Percentiles rank a stretch among this genome's conserved stretches.
Conservation (phyloP, 2,797 vertebrate species). For the Coranthus polyacanthus region DNA sequence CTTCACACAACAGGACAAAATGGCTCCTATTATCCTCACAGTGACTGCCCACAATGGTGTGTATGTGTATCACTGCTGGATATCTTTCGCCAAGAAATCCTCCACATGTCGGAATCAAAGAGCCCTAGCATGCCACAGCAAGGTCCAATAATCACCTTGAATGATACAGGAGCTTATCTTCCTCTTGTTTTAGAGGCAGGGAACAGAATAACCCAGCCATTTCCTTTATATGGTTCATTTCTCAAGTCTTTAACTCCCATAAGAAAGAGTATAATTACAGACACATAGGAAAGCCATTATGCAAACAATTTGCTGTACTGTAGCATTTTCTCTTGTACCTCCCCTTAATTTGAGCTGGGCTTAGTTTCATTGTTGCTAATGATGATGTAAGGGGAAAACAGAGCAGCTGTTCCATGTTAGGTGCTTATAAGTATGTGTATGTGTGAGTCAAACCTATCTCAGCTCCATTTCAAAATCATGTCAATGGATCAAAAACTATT, state of each 20-base stretch:
- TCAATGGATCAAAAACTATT: not conserved
- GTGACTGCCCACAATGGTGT: constrained; percentile 53
- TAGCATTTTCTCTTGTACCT: constrained; percentile 32
- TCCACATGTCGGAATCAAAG: constrained; percentile 46
- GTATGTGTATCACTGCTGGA: constrained; percentile 47
- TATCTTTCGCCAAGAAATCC: constrained; percentile 45
- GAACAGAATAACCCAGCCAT: constrained; percentile 14
- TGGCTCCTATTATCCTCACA: constrained; percentile 70
- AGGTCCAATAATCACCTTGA: constrained; percentile 56
- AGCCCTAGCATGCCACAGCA: constrained; percentile 40
- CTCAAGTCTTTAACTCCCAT: constrained; percentile 35
- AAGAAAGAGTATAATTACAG: constrained; percentile 58
- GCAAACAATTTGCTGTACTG: constrained; percentile 40
- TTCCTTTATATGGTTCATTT: constrained; percentile 47
- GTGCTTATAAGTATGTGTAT: too few relatives aligned
- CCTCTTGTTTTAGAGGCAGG: constrained; percentile 30
- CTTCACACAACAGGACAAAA: constrained; percentile 66
- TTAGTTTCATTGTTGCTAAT: constrained; percentile 51
- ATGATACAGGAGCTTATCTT: constrained; percentile 36
- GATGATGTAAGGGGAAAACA: constrained; percentile 47
- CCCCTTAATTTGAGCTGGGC: constrained; percentile 50
- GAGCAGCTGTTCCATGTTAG: constrained; percentile 19
- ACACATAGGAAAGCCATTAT: constrained; percentile 47
- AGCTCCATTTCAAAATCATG: not conserved
- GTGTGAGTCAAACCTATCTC: not conserved